Evolutionary conservation across 2,797 vertebrate species (phyloP).

Genomic region (Liparis tanakae): DNA sequence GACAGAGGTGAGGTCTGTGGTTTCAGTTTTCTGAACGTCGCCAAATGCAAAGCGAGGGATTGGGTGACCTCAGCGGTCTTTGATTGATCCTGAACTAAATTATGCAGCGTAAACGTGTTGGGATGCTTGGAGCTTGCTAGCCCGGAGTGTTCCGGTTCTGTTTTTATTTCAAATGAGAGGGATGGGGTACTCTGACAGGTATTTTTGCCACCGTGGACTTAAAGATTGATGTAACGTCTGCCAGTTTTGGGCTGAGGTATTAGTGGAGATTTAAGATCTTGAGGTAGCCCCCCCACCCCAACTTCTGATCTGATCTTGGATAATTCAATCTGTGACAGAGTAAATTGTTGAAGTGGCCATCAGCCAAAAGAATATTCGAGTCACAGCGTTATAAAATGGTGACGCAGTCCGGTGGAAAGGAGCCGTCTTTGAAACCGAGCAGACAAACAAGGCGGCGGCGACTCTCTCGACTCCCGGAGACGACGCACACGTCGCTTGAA

Average conservation of each 20-base stretch:
- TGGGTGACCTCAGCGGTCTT: background rate
- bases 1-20: background rate
- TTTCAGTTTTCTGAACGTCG: background rate
- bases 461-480: slow-evolving; percentile 9
- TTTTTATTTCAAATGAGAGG: slow-evolving; percentile 13
- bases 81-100: background rate
- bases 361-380: slow-evolving; percentile 32
- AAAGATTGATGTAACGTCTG: slow-evolving; percentile 17
- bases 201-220: slow-evolving; percentile 17
- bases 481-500: slow-evolving; percentile 25
- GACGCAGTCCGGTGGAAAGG: slow-evolving; percentile 21
- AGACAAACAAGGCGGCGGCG: slow-evolving; percentile 4
- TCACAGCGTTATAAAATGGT: slow-evolving; percentile 30
- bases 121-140: background rate
- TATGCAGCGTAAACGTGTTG: background rate
- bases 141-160: background rate
- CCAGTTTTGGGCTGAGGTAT: slow-evolving; percentile 22
- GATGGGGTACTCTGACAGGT: background rate
- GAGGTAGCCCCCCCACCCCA: slow-evolving; percentile 14
- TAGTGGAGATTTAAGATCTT: slow-evolving; percentile 30
- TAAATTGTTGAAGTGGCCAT: slow-evolving; percentile 32
- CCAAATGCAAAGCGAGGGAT: background rate
- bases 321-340: slow-evolving; percentile 45
- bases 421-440: slow-evolving; percentile 30
- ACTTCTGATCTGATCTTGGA: slow-evolving; percentile 47